Evolutionary conservation across 2,797 vertebrate genomes (phyloP).

Genomic region (Cryptoblepharus egeriae): DNA sequence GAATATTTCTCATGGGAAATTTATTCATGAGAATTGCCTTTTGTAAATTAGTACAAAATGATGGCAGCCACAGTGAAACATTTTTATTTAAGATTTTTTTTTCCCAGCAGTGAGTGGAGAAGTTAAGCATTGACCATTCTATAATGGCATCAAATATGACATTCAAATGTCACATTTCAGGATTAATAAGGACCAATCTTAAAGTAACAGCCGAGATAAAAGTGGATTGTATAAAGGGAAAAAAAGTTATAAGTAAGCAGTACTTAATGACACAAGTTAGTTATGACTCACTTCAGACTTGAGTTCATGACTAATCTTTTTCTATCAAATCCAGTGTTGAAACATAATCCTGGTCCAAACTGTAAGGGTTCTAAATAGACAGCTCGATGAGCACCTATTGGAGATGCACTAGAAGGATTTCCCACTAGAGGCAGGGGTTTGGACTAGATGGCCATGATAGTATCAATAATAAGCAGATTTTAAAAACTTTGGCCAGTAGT

Average conservation of each 20-base stretch:
- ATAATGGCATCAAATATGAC: background rate
- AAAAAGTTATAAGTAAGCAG: no score
- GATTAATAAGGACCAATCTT: background rate
- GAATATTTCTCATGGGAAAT: slow-evolving; percentile 1
- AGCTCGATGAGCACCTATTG: no score
- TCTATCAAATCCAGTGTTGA: background rate
- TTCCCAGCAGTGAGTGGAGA: background rate
- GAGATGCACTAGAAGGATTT: no score
- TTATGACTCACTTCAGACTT: no score
- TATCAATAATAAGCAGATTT: no score
- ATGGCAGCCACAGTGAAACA: background rate
- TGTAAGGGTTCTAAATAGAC: no score
- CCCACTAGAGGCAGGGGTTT: no score
- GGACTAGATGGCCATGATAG: no score
- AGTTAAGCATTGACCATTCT: background rate
- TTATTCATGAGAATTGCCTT: background rate
- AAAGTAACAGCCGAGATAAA: background rate
- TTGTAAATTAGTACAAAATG: background rate
- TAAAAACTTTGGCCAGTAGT: no score
- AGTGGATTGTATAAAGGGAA: no score
- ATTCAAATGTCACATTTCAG: background rate
- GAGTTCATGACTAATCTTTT: no score
- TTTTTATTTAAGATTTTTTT: background rate
- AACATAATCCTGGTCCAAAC: background rate
- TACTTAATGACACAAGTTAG: no score